Percentiles rank a stretch among this genome's conserved stretches.
phyloP scores from a whole-genome alignment of 2,797 vertebrate species.

The Anniella stebbinsi region DNA sequence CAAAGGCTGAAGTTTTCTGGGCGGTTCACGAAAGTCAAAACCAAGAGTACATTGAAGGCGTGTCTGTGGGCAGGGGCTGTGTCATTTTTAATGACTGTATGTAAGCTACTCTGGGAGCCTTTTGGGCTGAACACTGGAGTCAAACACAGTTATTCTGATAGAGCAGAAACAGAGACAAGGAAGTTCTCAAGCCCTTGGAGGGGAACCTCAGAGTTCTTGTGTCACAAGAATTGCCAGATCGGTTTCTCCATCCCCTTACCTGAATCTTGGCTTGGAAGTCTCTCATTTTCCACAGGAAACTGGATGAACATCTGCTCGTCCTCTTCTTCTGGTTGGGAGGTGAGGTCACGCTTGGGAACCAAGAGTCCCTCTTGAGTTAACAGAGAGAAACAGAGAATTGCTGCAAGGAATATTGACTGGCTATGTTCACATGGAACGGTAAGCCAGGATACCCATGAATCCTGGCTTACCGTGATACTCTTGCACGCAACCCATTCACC shows the following conservation, averaged over 20 bases:
- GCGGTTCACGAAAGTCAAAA: too few relatives aligned
- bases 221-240: not conserved
- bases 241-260: not conserved
- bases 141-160: not conserved
- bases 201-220: not conserved
- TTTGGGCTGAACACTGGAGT: not conserved
- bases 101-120: not conserved
- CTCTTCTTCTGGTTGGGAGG: not conserved
- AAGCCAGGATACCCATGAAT: too few relatives aligned
- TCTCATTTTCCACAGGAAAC: conserved; percentile 6
- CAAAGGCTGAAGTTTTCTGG: too few relatives aligned
- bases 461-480: too few relatives aligned
- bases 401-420: not conserved
- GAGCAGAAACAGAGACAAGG: not conserved
- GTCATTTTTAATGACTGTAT: not conserved
- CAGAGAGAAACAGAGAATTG: not conserved
- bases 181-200: not conserved
- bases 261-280: not conserved
- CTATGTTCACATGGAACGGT: too few relatives aligned
- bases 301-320: conserved; percentile 12
- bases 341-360: conserved; percentile 16
- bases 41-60: too few relatives aligned
- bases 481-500: too few relatives aligned
- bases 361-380: conserved; percentile 23
- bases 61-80: too few relatives aligned